Evolutionary conservation across 1,140 invertebrate species (phyloP), one percentile per base, ranked within the genome.

Genomic region (Dysdera silvatica): DNA sequence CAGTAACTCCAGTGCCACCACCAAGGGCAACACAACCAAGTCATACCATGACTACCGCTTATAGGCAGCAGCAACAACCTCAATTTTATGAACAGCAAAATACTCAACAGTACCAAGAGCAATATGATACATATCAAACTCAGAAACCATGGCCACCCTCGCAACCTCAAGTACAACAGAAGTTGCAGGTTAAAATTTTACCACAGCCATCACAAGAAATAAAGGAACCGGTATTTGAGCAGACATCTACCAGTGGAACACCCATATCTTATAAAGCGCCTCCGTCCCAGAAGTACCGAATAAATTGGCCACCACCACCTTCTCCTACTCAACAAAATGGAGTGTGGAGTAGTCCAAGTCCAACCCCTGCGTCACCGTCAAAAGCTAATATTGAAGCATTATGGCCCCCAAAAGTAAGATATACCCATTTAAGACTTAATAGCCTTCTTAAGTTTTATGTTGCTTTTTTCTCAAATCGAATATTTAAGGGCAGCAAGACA

Each of bases 401-500:
- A n/a, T 65, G 62, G 62, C 62, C 62, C 5, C 62, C 62, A 14
- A 65, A 58, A 37, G 62, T 65, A 18, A 54, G 35, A 20, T 37
- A 37, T 37, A 10, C n/a, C 7, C n/a, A 41, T 41, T 41, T n/a
- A n/a, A n/a, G n/a, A n/a, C n/a, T n/a, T n/a, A n/a, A n/a, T n/a
- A n/a, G n/a, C n/a, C n/a, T n/a, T n/a, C n/a, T n/a, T n/a, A n/a
- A n/a, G n/a, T n/a, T n/a, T n/a, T n/a, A n/a, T n/a, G n/a, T n/a
- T n/a, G n/a, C n/a, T n/a, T n/a, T n/a, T n/a, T n/a, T n/a, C n/a
- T n/a, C n/a, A n/a, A n/a, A n/a, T n/a, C n/a, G n/a, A n/a, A n/a
- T n/a, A n/a, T n/a, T n/a, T n/a, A n/a, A n/a, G n/a, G n/a, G n/a
- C n/a, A n/a, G n/a, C n/a, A n/a, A n/a, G n/a, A n/a, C n/a, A n/a